Conservation (phyloP, 1,140 invertebrate genomes). For the Camponotus floridanus region DNA sequence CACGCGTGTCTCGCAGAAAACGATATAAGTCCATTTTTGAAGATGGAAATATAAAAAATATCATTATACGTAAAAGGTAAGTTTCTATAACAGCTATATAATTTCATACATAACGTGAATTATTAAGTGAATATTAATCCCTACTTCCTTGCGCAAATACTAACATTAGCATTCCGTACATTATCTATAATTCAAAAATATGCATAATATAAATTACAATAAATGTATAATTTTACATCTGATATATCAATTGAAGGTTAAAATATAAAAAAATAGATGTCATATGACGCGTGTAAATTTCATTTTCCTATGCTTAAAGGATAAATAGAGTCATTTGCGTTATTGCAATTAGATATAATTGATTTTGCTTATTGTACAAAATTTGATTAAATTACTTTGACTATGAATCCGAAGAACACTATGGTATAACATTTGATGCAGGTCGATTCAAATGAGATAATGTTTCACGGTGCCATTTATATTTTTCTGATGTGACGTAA, state of each 20-base stretch:
- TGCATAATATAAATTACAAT: neutral
- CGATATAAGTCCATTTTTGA: neutral
- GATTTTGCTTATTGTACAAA: slow-evolving; percentile 20
- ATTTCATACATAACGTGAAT: neutral
- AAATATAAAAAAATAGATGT: neutral
- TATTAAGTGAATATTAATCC: neutral
- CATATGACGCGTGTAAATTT: neutral
- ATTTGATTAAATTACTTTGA: neutral
- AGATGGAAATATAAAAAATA: neutral
- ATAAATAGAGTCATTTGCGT: neutral
- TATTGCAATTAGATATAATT: neutral
- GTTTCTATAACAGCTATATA: neutral
- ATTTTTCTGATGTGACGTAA: slow-evolving; percentile 8
- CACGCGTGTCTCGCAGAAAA: neutral
- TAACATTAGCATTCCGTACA: neutral
- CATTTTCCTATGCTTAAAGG: neutral
- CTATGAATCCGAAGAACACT: neutral
- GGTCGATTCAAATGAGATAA: neutral
- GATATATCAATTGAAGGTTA: neutral
- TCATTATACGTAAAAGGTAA: neutral
- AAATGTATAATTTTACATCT: neutral
- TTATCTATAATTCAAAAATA: neutral
- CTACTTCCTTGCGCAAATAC: neutral
- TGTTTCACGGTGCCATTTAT: neutral
- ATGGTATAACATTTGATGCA: neutral